These are phyloP conservation scores for Tetramorium alpestre DNA, from an alignment of 1,140 invertebrate genomes.

Conservation along the genomic window DNA sequence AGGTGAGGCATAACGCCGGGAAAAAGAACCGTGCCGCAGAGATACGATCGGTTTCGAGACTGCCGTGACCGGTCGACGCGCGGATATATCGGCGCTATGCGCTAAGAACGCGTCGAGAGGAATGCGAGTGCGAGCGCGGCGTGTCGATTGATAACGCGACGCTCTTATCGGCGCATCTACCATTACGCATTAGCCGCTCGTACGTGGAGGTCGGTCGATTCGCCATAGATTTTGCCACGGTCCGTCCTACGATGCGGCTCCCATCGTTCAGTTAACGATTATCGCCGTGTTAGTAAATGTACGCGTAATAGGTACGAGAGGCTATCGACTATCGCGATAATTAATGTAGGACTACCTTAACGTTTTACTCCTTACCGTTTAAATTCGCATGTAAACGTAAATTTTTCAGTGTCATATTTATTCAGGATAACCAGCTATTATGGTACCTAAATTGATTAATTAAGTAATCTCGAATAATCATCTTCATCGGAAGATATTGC, in stretches of 20 bases:
- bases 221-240: conserved; percentile 28
- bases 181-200: not conserved
- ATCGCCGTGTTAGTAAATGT: not conserved
- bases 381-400: not conserved
- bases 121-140: conserved; percentile 65
- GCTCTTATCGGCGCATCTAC: conserved; percentile 59
- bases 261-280: conserved; percentile 10
- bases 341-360: not conserved
- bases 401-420: not conserved
- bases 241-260: not conserved
- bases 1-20: conserved; percentile 12
- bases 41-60: conserved; percentile 59
- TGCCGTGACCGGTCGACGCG: not conserved
- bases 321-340: not conserved
- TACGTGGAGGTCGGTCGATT: not conserved
- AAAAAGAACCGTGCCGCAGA: conserved; percentile 45
- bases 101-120: conserved; percentile 70
- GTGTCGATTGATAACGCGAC: conserved; percentile 70
- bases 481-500: not conserved
- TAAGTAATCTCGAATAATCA: conserved; percentile 30
- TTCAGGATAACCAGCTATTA: not conserved
- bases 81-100: conserved; percentile 61
- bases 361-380: not conserved
- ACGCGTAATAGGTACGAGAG: not conserved
- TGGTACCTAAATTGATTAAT: conserved; percentile 14